Evolutionary conservation across 1,140 invertebrate species (phyloP).

Genomic region (Sarcophaga bullata): DNA sequence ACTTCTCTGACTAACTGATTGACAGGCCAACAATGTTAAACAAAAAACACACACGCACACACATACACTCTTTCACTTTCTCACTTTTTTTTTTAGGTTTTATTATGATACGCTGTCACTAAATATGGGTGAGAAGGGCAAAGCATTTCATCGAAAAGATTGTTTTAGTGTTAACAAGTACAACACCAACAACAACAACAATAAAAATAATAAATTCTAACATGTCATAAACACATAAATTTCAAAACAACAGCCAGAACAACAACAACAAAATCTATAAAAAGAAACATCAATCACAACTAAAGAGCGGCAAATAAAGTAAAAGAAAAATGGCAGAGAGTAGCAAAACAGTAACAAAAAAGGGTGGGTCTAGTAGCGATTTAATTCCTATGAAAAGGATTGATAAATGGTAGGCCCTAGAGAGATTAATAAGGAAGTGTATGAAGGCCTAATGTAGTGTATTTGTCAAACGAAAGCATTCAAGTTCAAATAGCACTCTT

Average conservation of each 20-base stretch:
- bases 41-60: not conserved
- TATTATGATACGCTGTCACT: no score
- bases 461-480: no score
- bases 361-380: no score
- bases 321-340: not conserved
- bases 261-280: not conserved
- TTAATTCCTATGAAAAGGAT: no score
- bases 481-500: no score
- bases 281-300: not conserved
- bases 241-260: not conserved
- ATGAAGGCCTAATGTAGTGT: no score
- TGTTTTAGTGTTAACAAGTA: no score
- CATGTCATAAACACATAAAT: slow-evolving; percentile 2
- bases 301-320: not conserved
- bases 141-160: not conserved
- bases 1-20: not conserved
- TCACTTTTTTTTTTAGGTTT: not conserved
- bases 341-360: not conserved
- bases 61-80: not conserved
- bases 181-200: not conserved
- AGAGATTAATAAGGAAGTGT: no score
- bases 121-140: no score
- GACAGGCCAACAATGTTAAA: slow-evolving; percentile 3
- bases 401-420: no score
- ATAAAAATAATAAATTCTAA: no score